Evolutionary conservation across 2,888 invertebrate genomes (phyloP).

Genomic region (Agrochola lota): DNA sequence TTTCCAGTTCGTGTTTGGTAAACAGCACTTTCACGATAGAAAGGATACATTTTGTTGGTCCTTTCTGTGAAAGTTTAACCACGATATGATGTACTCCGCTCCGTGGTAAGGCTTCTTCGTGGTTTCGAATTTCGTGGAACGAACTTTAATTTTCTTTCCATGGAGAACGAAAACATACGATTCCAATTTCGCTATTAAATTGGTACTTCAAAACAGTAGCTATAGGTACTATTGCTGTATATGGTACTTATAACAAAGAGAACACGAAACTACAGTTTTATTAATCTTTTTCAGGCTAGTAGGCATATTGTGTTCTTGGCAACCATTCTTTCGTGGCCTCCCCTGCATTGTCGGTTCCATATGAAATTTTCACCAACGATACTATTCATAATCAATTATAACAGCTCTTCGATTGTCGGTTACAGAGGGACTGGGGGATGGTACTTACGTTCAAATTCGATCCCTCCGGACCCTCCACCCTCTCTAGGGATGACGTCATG

Average conservation of each 20-base stretch:
- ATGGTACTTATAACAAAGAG: slow-evolving; percentile 33
- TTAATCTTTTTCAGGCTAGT: slow-evolving; percentile 57
- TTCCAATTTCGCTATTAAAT: slow-evolving; percentile 41
- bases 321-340: slow-evolving; percentile 48
- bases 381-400: slow-evolving; percentile 49
- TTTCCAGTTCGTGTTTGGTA: slow-evolving; percentile 50
- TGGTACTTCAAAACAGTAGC: slow-evolving; percentile 28
- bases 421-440: slow-evolving; percentile 35
- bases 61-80: slow-evolving; percentile 50
- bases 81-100: slow-evolving; percentile 1
- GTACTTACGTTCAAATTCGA: slow-evolving; percentile 59
- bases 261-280: slow-evolving; percentile 39
- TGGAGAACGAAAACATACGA: slow-evolving; percentile 39
- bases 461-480: slow-evolving; percentile 57
- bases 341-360: slow-evolving; percentile 26
- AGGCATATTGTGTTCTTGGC: slow-evolving; percentile 54
- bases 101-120: slow-evolving; percentile 57
- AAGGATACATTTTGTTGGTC: slow-evolving; percentile 20
- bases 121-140: slow-evolving; percentile 63
- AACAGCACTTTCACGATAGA: slow-evolving; percentile 39
- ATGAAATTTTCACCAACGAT: slow-evolving; percentile 36
- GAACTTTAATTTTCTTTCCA: slow-evolving; percentile 67
- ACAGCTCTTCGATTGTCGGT: slow-evolving; percentile 59
- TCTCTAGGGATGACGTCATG: slow-evolving; percentile 64
- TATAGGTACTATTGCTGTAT: not conserved